Percentiles rank a stretch among this genome's conserved stretches.
Evolutionary conservation across 2,888 invertebrate genomes (phyloP).

Genomic region (Caenorhabditis macrosperma): DNA sequence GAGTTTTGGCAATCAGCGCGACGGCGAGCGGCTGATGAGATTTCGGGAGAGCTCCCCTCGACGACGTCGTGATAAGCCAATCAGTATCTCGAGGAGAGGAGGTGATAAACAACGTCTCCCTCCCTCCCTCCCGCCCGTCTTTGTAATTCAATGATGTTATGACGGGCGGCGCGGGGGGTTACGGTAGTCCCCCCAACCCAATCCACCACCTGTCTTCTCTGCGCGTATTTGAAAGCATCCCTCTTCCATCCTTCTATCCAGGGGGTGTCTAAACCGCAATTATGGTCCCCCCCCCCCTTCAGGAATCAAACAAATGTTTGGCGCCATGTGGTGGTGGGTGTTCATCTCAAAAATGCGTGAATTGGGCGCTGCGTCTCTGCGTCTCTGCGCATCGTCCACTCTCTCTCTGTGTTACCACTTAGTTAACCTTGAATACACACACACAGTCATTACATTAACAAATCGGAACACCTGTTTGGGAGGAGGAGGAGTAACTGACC

Average conservation of each 20-base stretch:
- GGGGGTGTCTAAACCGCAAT: too few species aligned
- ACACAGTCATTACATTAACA: constrained; percentile 44
- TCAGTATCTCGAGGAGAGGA: constrained; percentile 13
- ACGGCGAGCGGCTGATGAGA: constrained; percentile 15
- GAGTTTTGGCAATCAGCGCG: constrained; percentile 37
- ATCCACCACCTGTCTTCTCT: constrained; percentile 1
- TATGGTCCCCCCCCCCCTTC: too few species aligned
- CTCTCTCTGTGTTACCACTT: constrained; percentile 20
- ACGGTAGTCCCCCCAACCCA: constrained; percentile 10
- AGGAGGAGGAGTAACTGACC: too few species aligned
- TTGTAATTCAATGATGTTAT: constrained; percentile 37
- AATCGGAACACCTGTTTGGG: constrained; percentile 61
- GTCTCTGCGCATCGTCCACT: neutral
- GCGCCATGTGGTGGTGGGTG: constrained; percentile 44
- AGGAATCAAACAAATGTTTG: too few species aligned
- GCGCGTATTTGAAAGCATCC: neutral
- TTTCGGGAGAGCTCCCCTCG: constrained; percentile 2
- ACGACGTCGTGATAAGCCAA: constrained; percentile 29
- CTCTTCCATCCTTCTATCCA: neutral
- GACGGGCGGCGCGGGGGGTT: neutral
- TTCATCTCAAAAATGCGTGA: constrained; percentile 6
- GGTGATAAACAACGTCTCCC: constrained; percentile 28
- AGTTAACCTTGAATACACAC: constrained; percentile 35
- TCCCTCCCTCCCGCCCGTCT: too few species aligned
- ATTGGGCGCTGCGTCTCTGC: neutral